Base-by-base conservation (phyloP, 1,140 invertebrate genomes). In the Calycopis cecrops region DNA sequence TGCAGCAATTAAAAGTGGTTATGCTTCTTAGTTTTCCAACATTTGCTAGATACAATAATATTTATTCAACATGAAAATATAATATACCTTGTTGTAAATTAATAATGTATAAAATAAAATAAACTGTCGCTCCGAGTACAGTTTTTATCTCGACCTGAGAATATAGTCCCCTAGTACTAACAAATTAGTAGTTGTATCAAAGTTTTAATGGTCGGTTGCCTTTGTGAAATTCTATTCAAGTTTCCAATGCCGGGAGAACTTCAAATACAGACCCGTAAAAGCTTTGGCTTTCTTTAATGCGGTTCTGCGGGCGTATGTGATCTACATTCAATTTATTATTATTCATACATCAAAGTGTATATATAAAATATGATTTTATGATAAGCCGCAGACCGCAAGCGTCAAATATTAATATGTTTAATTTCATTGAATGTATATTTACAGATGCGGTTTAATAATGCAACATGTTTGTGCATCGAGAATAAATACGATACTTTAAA, bases 381-480 rank as follows among this genome's bases (percentile, higher is more conserved):
- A 28, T 28, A 28, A 28, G 40, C 40, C 12, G 12, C 12, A 16
- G 17, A 3, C 40, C 40, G 38, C 21, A 10, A 37, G 11, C 62
- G 60, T 68, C 33, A 72, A 71, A 68, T 70, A 73, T 72, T 69
- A 63, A 47, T 56, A 55, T 53, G 62, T 69, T 67, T 65, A 65
- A 69, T 65, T 67, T 65, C 60, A 62, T 60, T 64, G 49, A 59
- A 65, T 51, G 60, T 48, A 56, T 69, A 69, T 71, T 72, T 67
- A 71, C 64, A 65, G 62, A 60, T 64, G 69, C 63, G 69, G 65
- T 73, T 68, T 64, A 53, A 37, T 52, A 14, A 42, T 34, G 52
- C 52, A 54, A 34, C 48, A 34, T 33, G 35, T 14, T 63, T 28
- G 21, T 28, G 38, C 17, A 12, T 33, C 12, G 14, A 28, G 33